Evolutionary conservation across 2,113 vertebrate genomes (phyloP).

Genomic region (Pogona vitticeps): DNA sequence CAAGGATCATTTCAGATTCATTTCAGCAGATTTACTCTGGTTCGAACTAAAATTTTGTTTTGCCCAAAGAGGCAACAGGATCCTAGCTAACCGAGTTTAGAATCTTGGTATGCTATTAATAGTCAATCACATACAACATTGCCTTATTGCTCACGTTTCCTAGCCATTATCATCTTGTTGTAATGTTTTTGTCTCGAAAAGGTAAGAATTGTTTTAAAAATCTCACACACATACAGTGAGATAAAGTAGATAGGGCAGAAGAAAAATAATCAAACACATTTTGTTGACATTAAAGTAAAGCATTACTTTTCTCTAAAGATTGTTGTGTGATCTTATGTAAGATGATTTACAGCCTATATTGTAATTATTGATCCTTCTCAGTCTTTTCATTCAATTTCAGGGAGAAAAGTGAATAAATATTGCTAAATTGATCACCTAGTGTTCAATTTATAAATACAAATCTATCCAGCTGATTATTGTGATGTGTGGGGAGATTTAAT

Average conservation of each 20-base stretch:
- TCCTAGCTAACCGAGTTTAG: too few relatives aligned
- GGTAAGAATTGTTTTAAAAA: background rate
- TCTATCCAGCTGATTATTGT: constrained; percentile 14
- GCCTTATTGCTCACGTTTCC: too few relatives aligned
- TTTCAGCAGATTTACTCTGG: too few relatives aligned
- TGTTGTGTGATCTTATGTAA: background rate
- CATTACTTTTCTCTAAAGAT: background rate
- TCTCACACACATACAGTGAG: background rate
- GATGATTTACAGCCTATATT: constrained; percentile 2
- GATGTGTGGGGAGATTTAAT: background rate
- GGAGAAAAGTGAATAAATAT: background rate
- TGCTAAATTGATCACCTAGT: background rate
- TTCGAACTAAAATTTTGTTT: too few relatives aligned
- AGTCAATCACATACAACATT: too few relatives aligned
- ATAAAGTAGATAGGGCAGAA: background rate
- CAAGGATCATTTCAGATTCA: too few relatives aligned
- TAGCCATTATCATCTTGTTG: background rate
- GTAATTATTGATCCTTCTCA: constrained; percentile 7
- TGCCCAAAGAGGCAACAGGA: too few relatives aligned
- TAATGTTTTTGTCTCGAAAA: background rate
- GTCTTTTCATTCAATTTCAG: background rate
- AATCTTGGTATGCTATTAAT: too few relatives aligned
- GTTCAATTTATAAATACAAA: constrained; percentile 21
- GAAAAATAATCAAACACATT: background rate
- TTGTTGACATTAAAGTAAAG: constrained; percentile 6